Evolutionary conservation across 2,113 vertebrate genomes (phyloP), one percentile per base, ranked within the genome.

Genomic region (Pionites leucogaster): DNA sequence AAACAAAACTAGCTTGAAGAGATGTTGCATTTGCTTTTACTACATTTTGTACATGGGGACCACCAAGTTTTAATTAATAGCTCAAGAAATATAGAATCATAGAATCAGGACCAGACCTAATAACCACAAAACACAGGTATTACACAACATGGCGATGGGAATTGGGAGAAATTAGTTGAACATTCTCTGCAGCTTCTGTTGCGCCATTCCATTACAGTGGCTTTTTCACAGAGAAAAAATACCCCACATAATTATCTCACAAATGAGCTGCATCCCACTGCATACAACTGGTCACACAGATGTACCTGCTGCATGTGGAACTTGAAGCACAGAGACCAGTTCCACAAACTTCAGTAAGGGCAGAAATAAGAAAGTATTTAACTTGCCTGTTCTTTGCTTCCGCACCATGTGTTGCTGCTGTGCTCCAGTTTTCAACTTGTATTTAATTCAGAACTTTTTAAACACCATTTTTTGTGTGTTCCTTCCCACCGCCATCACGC

Each of bases 71-170:
- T 59, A 72, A 77, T 37, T 65, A 33, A 25, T 6, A 4, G 4
- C n/a, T 59, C 33, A 62, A 82, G n/a, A 77, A 86, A 75, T 8
- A 71, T 0, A 65, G 35, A 67, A 35, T 46, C 16, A 35, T 0
- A 65, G 33, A 71, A 46, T 46, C 18, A 50, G 33, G 24, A 76
- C 13, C 24, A 59, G 10, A 71, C 4, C 27, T 17, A 60, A 59
- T 24, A 59, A 59, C 33, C 22, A 35, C 57, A 31, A n/a, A 75
- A 27, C 23, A 75, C 14, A 4, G 14, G 6, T 46, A 47, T 24
- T 15, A 9, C 24, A 39, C 39, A 81, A 23, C 9, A 11, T 12
- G 12, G 12, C 1, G 0, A 42, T 20, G 7, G 23, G 16, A 65
- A 6, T 14, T 31, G n/a, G 7, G 15, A 44, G 18, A 55, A 85